These are phyloP conservation scores for Cromileptes altivelis DNA, from an alignment of 2,113 vertebrate species.

Conservation along the genomic window DNA sequence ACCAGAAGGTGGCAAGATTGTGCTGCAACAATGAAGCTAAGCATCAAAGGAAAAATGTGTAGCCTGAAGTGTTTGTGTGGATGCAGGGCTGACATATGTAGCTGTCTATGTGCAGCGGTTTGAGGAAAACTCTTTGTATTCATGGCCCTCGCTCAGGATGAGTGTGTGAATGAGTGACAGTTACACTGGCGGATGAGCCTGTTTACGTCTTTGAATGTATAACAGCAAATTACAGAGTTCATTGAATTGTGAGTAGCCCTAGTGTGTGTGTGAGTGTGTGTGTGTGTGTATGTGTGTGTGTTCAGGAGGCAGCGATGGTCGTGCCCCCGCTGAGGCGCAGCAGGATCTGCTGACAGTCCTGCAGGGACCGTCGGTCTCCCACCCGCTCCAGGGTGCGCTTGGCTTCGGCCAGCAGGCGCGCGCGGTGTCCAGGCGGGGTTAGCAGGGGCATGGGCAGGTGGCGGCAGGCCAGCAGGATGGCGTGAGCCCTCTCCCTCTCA, in stretches of 20 bases:
- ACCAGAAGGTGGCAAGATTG: slow-evolving; percentile 59
- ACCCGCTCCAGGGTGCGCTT: slow-evolving; percentile 96
- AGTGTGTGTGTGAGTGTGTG: slow-evolving; percentile 18
- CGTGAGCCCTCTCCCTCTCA: slow-evolving; percentile 94
- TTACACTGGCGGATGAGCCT: background rate
- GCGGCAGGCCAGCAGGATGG: slow-evolving; percentile 95
- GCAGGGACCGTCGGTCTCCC: slow-evolving; percentile 94
- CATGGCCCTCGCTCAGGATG: background rate
- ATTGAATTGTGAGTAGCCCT: slow-evolving; percentile 14
- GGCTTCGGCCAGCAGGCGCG: slow-evolving; percentile 93
- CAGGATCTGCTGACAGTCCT: slow-evolving; percentile 96
- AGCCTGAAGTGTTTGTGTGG: background rate
- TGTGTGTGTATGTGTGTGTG: slow-evolving; percentile 28
- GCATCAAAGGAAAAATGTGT: background rate
- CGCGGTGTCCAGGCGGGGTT: slow-evolving; percentile 93
- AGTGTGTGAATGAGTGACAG: background rate
- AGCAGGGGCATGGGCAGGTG: slow-evolving; percentile 96
- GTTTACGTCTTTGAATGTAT: background rate
- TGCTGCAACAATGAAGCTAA: slow-evolving; percentile 32
- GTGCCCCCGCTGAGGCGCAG: slow-evolving; percentile 94
- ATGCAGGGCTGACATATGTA: background rate
- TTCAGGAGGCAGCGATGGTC: slow-evolving; percentile 92
- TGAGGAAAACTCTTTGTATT: background rate
- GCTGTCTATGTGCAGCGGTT: slow-evolving; percentile 8
- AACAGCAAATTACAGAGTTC: background rate